A percentile compares a stretch with the other conserved stretches of the same genome.
These are phyloP conservation scores for Corella eumyota DNA, from an alignment of 23 tunicate species.

Conservation along the genomic window DNA sequence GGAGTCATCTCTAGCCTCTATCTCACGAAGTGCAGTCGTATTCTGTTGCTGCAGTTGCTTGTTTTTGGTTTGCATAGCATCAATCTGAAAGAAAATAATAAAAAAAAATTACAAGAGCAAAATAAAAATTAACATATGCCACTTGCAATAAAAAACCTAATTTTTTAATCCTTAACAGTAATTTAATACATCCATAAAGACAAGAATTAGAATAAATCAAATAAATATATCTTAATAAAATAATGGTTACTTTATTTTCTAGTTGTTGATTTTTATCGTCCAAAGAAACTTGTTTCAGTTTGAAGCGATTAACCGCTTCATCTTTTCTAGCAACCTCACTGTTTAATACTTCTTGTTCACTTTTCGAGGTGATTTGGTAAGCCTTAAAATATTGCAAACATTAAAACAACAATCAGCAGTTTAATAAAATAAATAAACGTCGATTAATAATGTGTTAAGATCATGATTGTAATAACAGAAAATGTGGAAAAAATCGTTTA, in stretches of 20 bases:
- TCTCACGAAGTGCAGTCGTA: conserved; percentile 53
- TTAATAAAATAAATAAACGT: too few relatives aligned
- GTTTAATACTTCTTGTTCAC: conserved; percentile 63
- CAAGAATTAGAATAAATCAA: not conserved
- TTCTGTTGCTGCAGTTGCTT: conserved; percentile 62
- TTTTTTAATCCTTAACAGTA: not conserved
- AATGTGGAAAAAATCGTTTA: conserved; percentile 1
- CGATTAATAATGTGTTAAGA: too few relatives aligned
- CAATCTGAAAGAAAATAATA: conserved; percentile 11
- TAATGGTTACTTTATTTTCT: conserved; percentile 33
- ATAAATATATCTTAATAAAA: not conserved
- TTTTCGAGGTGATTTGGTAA: conserved; percentile 56
- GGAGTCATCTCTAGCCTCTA: conserved; percentile 44
- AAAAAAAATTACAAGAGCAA: too few relatives aligned
- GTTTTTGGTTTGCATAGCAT: conserved; percentile 27
- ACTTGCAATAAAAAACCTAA: not conserved
- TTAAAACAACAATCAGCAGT: too few relatives aligned
- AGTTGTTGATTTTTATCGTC: conserved; percentile 41
- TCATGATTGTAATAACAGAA: not conserved
- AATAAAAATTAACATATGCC: not conserved
- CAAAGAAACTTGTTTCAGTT: conserved; percentile 38
- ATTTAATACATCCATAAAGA: not conserved
- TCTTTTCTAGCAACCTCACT: conserved; percentile 78
- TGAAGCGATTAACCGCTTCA: conserved; percentile 53
- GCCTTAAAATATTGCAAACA: conserved; percentile 22